Evolutionary conservation across 2,888 invertebrate genomes (phyloP).

Genomic region (Drosophila picticornis): DNA sequence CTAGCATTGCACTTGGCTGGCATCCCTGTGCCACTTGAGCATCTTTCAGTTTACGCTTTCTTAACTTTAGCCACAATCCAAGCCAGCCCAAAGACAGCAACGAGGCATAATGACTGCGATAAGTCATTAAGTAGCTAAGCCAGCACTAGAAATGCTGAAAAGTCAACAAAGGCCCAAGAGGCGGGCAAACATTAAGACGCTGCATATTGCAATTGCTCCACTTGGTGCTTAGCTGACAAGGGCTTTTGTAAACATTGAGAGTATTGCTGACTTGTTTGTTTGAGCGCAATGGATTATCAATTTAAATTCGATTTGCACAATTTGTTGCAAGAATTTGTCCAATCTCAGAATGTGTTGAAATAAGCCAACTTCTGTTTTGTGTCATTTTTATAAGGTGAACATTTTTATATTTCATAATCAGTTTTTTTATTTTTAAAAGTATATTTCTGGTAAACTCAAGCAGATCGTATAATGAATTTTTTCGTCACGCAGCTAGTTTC

Average conservation of each 20-base stretch:
- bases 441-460: rapidly evolving
- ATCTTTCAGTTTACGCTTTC: conserved; percentile 73
- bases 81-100: conserved; percentile 45
- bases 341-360: background rate
- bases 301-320: background rate
- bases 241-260: background rate
- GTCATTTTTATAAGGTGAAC: background rate
- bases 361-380: background rate
- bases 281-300: background rate
- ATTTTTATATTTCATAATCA: background rate
- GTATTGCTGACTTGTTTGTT: background rate
- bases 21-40: conserved; percentile 53
- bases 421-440: background rate
- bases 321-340: background rate
- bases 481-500: background rate
- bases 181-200: background rate
- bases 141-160: conserved; percentile 47
- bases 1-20: conserved; percentile 55
- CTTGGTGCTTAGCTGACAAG: background rate
- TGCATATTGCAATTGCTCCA: background rate
- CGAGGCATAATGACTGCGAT: conserved; percentile 70
- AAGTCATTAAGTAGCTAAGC: conserved; percentile 75
- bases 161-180: conserved; percentile 36
- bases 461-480: background rate
- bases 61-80: conserved; percentile 63